Conservation (phyloP, 2,113 vertebrate genomes). For the Uria lomvia region DNA sequence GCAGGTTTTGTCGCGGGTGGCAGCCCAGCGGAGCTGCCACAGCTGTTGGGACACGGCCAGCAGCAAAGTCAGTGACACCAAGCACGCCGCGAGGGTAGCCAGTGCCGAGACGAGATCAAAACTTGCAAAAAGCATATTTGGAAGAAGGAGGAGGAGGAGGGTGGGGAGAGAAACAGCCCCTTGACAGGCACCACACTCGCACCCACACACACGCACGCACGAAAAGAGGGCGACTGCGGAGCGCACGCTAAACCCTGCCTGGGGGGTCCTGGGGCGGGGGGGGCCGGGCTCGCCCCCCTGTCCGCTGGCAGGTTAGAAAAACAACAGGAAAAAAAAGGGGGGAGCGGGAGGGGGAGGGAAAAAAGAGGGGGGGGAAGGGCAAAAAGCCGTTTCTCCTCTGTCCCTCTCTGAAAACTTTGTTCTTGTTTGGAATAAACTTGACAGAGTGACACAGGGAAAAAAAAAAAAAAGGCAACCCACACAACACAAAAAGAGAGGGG, state of each 20-base stretch:
- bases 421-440: constrained; percentile 1
- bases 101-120: constrained; percentile 94
- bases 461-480: neutral
- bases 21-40: constrained; percentile 95
- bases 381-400: neutral
- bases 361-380: neutral
- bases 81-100: constrained; percentile 91
- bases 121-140: constrained; percentile 88
- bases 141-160: constrained; percentile 56
- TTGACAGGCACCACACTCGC: constrained; percentile 32
- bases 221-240: neutral
- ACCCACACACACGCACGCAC: neutral
- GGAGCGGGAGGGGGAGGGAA: neutral
- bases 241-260: neutral
- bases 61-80: constrained; percentile 91
- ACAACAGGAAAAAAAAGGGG: neutral
- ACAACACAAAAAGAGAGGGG: neutral
- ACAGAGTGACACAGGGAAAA: neutral
- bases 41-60: constrained; percentile 94
- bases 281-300: constrained; percentile 9
- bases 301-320: neutral
- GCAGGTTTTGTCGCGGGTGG: constrained; percentile 94
- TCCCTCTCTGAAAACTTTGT: neutral
- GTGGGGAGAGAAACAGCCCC: constrained; percentile 58
- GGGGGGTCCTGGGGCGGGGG: constrained; percentile 25